Percentiles rank a stretch among this genome's conserved stretches.
These are phyloP conservation scores for Aleadryas rufinucha DNA, from an alignment of 2,113 vertebrate genomes.

Conservation along the genomic window DNA sequence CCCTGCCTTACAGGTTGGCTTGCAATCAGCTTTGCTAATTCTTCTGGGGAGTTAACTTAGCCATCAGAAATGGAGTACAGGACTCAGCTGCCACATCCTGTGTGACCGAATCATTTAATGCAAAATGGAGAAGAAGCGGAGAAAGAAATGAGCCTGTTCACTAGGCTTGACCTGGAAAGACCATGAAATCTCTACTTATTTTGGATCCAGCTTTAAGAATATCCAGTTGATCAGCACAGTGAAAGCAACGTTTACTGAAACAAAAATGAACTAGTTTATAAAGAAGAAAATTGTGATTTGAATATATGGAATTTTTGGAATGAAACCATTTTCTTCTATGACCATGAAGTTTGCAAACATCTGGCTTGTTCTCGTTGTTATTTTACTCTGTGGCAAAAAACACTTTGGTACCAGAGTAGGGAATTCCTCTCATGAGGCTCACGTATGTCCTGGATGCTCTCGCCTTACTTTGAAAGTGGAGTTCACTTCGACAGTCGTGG, in stretches of 20 bases:
- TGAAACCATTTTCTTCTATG: slow-evolving; percentile 60
- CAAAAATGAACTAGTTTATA: slow-evolving; percentile 68
- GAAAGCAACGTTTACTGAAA: slow-evolving; percentile 54
- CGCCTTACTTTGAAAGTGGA: slow-evolving; percentile 87
- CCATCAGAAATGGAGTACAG: slow-evolving; percentile 65
- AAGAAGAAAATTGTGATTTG: slow-evolving; percentile 63
- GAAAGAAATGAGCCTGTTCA: slow-evolving; percentile 90
- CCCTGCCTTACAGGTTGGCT: slow-evolving; percentile 28
- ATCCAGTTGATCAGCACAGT: slow-evolving; percentile 31
- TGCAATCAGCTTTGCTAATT: not conserved
- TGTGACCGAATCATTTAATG: slow-evolving; percentile 56
- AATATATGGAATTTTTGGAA: slow-evolving; percentile 66
- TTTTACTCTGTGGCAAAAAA: slow-evolving; percentile 80
- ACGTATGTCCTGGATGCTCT: slow-evolving; percentile 82
- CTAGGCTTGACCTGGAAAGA: slow-evolving; percentile 74
- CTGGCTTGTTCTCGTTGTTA: slow-evolving; percentile 79
- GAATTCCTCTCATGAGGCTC: slow-evolving; percentile 67
- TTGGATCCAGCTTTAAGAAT: slow-evolving; percentile 67
- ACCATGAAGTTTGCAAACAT: slow-evolving; percentile 80
- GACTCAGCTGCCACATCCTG: slow-evolving; percentile 46
- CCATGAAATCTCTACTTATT: slow-evolving; percentile 71
- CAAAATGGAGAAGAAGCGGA: slow-evolving; percentile 96
- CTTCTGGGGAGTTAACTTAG: not conserved
- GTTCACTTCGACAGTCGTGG: slow-evolving; percentile 89
- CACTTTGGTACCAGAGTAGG: slow-evolving; percentile 76